A percentile compares a stretch with the other conserved stretches of the same genome.
These are phyloP conservation scores for Spodoptera littoralis DNA, from an alignment of 2,888 invertebrate genomes.

Conservation along the genomic window DNA sequence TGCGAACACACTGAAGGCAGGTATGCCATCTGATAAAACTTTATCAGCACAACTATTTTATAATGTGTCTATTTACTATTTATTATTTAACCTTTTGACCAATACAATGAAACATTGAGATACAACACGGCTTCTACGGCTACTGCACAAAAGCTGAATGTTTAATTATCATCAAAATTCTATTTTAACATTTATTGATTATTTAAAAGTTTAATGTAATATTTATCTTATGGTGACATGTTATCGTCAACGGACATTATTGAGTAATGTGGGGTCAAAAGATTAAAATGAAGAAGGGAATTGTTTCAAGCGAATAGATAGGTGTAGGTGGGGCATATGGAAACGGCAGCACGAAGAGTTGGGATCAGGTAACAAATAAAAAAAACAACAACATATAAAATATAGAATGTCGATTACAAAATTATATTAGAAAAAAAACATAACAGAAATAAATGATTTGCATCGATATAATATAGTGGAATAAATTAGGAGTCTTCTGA, in stretches of 20 bases:
- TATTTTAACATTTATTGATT: conserved; percentile 10
- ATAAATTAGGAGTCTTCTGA: conserved; percentile 42
- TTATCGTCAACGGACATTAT: not conserved
- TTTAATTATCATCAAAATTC: conserved; percentile 3
- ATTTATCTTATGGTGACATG: conserved; percentile 2
- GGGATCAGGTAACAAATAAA: conserved; percentile 33
- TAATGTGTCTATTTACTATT: conserved; percentile 8
- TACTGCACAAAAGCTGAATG: conserved; percentile 17
- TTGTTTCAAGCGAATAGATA: conserved; percentile 1
- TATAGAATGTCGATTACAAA: conserved; percentile 55
- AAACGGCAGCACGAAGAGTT: not conserved
- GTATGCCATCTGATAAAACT: conserved; percentile 12
- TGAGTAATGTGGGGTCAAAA: conserved; percentile 41
- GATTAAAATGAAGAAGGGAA: conserved; percentile 24
- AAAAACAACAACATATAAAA: conserved; percentile 47
- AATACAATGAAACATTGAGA: conserved; percentile 15
- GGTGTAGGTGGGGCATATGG: not conserved
- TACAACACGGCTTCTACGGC: conserved; percentile 9
- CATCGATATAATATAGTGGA: conserved; percentile 28
- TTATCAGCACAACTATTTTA: conserved; percentile 22
- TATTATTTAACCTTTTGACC: conserved; percentile 46
- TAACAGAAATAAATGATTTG: conserved; percentile 49
- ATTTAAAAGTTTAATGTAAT: conserved; percentile 2
- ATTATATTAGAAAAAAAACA: conserved; percentile 49
- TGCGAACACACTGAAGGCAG: conserved; percentile 28